Base-by-base conservation (phyloP, 2,113 vertebrate species). In the Hemichromis elongatus region DNA sequence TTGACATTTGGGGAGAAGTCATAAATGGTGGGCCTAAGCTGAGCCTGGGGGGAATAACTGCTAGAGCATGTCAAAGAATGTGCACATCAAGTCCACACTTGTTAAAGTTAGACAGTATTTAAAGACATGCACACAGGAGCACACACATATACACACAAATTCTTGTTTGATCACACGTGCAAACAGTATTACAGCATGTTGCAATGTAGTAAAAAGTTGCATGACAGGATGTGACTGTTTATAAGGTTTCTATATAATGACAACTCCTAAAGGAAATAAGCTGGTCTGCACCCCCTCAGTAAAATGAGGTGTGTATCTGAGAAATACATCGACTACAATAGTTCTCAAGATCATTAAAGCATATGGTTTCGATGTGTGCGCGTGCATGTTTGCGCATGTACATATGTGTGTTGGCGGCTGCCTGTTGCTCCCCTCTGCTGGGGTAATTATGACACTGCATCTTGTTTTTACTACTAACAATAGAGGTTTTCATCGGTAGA, bases 371-470 rank as follows among this genome's bases (percentile, higher is more conserved):
- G 28, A 35, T 16, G 28, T 11, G 9, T 33, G 35, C 11, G 9
- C 53, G 37, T 53, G 56, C 79, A 4, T 66, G 18, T 73, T 52
- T 68, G 70, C 30, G 37, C 35, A 14, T 59, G 16, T 30, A 13
- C n/a, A n/a, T 35, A 26, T 37, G 33, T 54, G 63, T 21, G 3
- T 30, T 6, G 18, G 47, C 14, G 19, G 7, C 57, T 55, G 91
- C 68, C 73, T 89, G 85, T 68, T 94, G 92, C 89, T 88, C 84
- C 96, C 95, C 93, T 91, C 96, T 96, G 92, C 94, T 96, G 96
- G 96, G 80, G 8, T 78, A 37, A 89, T 42, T 19, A 55, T 73
- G 86, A 80, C 28, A 95, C 61, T 96, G 77, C 95, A 94, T 75
- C 86, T 68, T 79, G 37, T 86, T 89, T 80, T 75, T 42, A 80